Percentiles rank a stretch among this genome's conserved stretches.
Conservation (phyloP, 2,888 invertebrate genomes). For the Oasisia sp. region DNA sequence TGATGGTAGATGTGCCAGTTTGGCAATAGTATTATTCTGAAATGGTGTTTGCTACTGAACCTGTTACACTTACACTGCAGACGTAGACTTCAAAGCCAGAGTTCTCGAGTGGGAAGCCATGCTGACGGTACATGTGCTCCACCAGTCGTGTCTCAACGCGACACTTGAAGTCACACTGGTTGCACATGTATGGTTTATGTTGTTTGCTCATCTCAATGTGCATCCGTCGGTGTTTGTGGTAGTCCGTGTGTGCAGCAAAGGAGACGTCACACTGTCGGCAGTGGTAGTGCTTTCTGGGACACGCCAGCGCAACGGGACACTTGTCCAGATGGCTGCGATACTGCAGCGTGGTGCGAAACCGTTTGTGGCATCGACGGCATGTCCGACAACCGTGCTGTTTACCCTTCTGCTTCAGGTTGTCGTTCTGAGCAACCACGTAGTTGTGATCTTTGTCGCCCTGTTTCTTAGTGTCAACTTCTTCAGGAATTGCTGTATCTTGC, state of each 20-base stretch:
- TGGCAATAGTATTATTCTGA: conserved; percentile 19
- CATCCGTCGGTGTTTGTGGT: conserved; percentile 22
- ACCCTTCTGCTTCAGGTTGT: conserved; percentile 19
- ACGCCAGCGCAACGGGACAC: conserved; percentile 20
- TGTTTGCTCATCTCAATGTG: conserved; percentile 20
- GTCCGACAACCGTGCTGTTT: conserved; percentile 20
- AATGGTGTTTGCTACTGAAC: conserved; percentile 19
- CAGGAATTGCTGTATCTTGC: conserved; percentile 25
- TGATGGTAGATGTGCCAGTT: conserved; percentile 17
- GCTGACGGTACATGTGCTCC: conserved; percentile 22
- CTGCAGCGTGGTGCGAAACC: conserved; percentile 23
- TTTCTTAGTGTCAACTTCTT: conserved; percentile 21
- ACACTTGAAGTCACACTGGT: conserved; percentile 24
- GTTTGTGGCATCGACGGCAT: conserved; percentile 23
- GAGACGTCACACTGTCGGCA: conserved; percentile 18
- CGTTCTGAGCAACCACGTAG: conserved; percentile 22
- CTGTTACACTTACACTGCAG: conserved; percentile 14
- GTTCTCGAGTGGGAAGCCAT: conserved; percentile 23
- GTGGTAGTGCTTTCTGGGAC: conserved; percentile 23
- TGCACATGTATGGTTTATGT: conserved; percentile 23
- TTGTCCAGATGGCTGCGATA: conserved; percentile 24
- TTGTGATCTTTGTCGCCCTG: conserved; percentile 24
- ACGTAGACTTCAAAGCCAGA: conserved; percentile 25
- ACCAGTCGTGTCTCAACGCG: conserved; percentile 23
- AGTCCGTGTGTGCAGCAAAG: conserved; percentile 21